Evolutionary conservation across 2,888 invertebrate species (phyloP), one percentile per base, ranked within the genome.

Genomic region (Aphelenchoides bicaudatus): DNA sequence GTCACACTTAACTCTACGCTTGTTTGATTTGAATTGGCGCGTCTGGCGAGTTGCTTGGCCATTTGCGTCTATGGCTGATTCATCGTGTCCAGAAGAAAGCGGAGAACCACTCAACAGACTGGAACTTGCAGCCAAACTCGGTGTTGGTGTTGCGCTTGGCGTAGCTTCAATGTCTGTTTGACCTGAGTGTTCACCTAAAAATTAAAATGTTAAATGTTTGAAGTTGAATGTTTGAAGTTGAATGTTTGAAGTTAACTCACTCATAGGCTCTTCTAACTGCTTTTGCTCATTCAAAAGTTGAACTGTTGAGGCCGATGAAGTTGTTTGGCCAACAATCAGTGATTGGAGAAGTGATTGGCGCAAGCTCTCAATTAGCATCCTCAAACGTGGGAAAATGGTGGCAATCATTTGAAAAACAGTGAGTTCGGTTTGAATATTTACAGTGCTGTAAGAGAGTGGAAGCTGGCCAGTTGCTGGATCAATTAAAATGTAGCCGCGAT

Each of bases 1-100:
- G 75, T 93, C 91, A 82, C 98, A 99, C 5, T 60, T 58, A 1
- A 74, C 74, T 6, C 74, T 62, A 13, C 69, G 65, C 59, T 74
- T 74, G 1, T 38, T 31, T 6, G 49, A 28, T 29, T 49, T 49
- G 50, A 49, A 43, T 16, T 43, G 8, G 34, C 34, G 10, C 10
- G 34, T 10, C n/a, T n/a, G 34, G 10, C 34, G 10, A 10, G 10
- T 34, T 10, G 34, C 34, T 34, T 34, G 34, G n/a, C 10, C 10
- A 34, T n/a, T 10, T 10, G 34, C 34, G 34, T 10, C 34, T 34
- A 10, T n/a, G 10, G 10, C 34, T 34, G 10, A n/a, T 10, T n/a
- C 10, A n/a, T n/a, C 10, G 34, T n/a, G 34, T 10, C 34, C 34
- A 10, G 34, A 10, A 10, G 34, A n/a, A n/a, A 34, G 10, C 34